These are phyloP conservation scores for Habrosyne pyritoides DNA, from an alignment of 2,888 invertebrate genomes.

Conservation along the genomic window DNA sequence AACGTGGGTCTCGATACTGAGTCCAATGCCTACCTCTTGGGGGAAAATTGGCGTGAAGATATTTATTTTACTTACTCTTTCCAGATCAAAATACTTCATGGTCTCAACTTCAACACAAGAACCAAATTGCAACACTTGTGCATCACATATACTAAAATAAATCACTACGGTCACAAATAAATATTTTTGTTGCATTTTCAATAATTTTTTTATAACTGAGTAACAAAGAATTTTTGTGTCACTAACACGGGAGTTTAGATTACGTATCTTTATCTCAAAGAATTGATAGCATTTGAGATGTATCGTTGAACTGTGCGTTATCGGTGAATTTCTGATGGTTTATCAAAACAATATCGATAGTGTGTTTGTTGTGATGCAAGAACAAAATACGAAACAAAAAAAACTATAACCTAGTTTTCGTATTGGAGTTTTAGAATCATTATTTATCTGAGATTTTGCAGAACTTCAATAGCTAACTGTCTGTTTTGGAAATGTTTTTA, in stretches of 20 bases:
- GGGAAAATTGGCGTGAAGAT: no score
- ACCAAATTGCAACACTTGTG: slow-evolving; percentile 68
- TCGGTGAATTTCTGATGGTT: neutral
- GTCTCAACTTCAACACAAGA: slow-evolving; percentile 55
- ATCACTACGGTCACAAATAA: slow-evolving; percentile 28
- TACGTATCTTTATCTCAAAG: neutral
- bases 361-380: neutral
- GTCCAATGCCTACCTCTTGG: no score
- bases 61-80: slow-evolving; percentile 60
- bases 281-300: neutral
- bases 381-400: no score
- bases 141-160: slow-evolving; percentile 29
- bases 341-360: neutral
- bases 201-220: slow-evolving; percentile 34
- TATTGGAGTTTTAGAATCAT: no score
- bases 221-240: neutral
- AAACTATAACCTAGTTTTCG: no score
- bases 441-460: no score
- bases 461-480: no score
- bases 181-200: slow-evolving; percentile 16
- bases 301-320: neutral
- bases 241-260: neutral
- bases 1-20: no score
- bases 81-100: slow-evolving; percentile 66
- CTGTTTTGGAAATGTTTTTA: no score